Base-by-base conservation (phyloP, 1,140 invertebrate genomes). In the Lordiphosa mommai region DNA sequence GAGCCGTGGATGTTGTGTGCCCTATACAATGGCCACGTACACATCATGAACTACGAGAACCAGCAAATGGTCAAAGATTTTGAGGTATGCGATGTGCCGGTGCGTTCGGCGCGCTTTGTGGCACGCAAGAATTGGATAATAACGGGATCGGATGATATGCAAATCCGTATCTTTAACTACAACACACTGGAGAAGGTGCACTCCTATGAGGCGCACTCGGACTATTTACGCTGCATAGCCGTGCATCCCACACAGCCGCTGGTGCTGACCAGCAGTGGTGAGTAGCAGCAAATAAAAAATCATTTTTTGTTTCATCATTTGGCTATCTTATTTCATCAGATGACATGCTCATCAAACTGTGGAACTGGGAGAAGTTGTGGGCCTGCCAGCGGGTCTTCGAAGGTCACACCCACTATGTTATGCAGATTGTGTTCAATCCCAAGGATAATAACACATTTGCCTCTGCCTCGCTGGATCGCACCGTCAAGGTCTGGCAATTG, bases 401-500 rank as follows among this genome's bases (percentile, higher is more conserved):
- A 86, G 97, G 98, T 0, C 99, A 99, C 89, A 97, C 97, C 0
- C 99, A 99, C 89, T 99, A 99, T 88, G 98, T 99, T 0, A 99
- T 99, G 99, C 98, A 99, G 90, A 96, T 99, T 77, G 98, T 98
- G 0, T 96, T 99, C 67, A 99, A 99, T 91, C 99, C 99, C 0
- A 99, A 99, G 89, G 99, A 99, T 88, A 99, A 99, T 89, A 99
- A 99, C 88, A 99, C 98, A n/a, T 99, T 99, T 91, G 99, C 98
- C 3, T 98, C 96, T 87, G 99, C 98, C 16, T 99, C 98, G 13
- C 91, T 99, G 1, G 99, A 99, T 90, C 93, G 97, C 61, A 99
- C 97, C 1, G 94, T 99, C 4, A 99, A 99, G 92, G 95, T 99
- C 7, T 99, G 98, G 98, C 97, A 99, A 84, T 91, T 99, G 10